Evolutionary conservation across 2,888 invertebrate species (phyloP).

Genomic region (Acanthosepion lycidas): DNA sequence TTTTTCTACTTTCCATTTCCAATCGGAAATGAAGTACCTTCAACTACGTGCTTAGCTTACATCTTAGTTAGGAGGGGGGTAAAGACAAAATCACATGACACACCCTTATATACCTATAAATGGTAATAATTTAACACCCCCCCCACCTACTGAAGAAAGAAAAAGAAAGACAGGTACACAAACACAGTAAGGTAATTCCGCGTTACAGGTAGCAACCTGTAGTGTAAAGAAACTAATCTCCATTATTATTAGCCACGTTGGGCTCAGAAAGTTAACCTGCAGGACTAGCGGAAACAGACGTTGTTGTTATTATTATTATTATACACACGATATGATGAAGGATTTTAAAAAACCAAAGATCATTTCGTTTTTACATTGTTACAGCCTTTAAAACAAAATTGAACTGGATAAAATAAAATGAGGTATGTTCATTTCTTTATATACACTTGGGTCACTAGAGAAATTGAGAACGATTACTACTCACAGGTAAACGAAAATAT

Average conservation of each 20-base stretch:
- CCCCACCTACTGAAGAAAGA: neutral
- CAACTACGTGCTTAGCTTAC: neutral
- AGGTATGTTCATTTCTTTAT: neutral
- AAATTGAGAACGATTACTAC: too few species aligned
- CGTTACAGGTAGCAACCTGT: neutral
- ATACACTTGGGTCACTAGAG: too few species aligned
- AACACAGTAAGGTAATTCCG: neutral
- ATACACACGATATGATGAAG: neutral
- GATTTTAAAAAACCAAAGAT: neutral
- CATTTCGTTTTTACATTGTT: neutral
- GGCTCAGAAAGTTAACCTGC: neutral
- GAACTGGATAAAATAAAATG: constrained; percentile 13
- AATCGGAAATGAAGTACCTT: neutral
- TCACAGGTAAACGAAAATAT: too few species aligned
- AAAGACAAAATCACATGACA: neutral
- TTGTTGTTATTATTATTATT: neutral
- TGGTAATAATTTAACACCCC: neutral
- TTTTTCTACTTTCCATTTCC: neutral
- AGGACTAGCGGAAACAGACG: neutral
- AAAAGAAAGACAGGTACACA: neutral
- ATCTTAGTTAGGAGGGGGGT: too few species aligned
- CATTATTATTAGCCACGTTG: neutral
- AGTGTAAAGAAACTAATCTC: neutral
- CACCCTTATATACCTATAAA: neutral
- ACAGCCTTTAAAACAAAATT: neutral